Evolutionary conservation across 2,113 vertebrate genomes (phyloP).

Genomic region (Pycnonotus jocosus): DNA sequence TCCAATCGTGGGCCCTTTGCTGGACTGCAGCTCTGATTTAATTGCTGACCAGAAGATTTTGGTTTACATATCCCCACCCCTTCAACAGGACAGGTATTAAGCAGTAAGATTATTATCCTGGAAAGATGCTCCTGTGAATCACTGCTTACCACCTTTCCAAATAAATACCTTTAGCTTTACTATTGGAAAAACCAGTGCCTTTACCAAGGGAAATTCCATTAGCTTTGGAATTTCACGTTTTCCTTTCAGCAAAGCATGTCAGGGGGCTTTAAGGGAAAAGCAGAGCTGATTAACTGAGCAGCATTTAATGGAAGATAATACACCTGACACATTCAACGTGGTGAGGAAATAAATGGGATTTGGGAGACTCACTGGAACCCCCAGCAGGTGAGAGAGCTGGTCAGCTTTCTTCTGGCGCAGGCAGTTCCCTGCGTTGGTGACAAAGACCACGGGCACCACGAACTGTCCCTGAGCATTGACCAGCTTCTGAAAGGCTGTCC

Average conservation of each 20-base stretch:
- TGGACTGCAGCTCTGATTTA: neutral
- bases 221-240: neutral
- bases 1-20: neutral
- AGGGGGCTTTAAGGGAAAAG: neutral
- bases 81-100: neutral
- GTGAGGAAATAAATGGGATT: neutral
- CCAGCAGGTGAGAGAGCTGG: constrained; percentile 81
- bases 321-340: neutral
- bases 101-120: neutral
- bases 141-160: neutral
- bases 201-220: neutral
- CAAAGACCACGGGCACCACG: constrained; percentile 84
- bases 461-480: constrained; percentile 77
- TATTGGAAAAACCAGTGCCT: neutral
- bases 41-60: neutral
- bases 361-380: constrained; percentile 76
- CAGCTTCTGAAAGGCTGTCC: constrained; percentile 81
- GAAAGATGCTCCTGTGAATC: neutral
- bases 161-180: neutral
- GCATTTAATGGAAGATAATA: neutral
- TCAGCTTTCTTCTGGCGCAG: constrained; percentile 81
- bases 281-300: neutral
- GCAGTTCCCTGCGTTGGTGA: constrained; percentile 90
- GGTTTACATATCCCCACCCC: neutral
- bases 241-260: neutral